phyloP scores from a whole-genome alignment of 1,140 invertebrate species.

The Apis laboriosa region DNA sequence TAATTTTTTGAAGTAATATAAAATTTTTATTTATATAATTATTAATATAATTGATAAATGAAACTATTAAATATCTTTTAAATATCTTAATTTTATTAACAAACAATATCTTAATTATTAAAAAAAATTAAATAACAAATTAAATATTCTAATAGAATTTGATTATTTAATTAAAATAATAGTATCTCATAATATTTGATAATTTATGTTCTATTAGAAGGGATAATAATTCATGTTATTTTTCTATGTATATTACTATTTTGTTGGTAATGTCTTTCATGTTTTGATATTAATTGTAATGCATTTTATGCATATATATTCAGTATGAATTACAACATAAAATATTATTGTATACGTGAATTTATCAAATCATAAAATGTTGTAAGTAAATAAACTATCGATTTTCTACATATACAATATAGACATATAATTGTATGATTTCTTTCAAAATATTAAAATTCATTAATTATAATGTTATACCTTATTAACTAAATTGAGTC shows the following conservation, averaged over 20 bases:
- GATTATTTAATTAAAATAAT: background rate
- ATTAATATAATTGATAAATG: background rate
- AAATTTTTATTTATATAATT: background rate
- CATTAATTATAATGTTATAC: background rate
- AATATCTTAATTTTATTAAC: constrained; percentile 1
- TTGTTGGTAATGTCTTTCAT: background rate
- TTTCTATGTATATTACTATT: background rate
- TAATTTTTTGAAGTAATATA: constrained; percentile 47
- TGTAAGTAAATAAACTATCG: constrained; percentile 13
- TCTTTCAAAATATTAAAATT: background rate
- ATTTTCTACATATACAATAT: background rate
- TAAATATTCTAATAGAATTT: background rate
- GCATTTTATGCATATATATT: background rate
- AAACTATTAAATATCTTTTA: background rate
- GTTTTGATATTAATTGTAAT: constrained; percentile 21
- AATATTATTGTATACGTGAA: background rate
- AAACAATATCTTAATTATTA: background rate
- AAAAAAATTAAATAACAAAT: background rate
- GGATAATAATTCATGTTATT: background rate
- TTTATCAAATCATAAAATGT: background rate
- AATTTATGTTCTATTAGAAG: background rate
- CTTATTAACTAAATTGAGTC: too few relatives aligned
- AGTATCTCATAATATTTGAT: background rate
- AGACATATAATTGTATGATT: background rate
- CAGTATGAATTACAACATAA: background rate